These are phyloP conservation scores for Scaptomyza pallida DNA, from an alignment of 1,140 invertebrate genomes.

Conservation along the genomic window DNA sequence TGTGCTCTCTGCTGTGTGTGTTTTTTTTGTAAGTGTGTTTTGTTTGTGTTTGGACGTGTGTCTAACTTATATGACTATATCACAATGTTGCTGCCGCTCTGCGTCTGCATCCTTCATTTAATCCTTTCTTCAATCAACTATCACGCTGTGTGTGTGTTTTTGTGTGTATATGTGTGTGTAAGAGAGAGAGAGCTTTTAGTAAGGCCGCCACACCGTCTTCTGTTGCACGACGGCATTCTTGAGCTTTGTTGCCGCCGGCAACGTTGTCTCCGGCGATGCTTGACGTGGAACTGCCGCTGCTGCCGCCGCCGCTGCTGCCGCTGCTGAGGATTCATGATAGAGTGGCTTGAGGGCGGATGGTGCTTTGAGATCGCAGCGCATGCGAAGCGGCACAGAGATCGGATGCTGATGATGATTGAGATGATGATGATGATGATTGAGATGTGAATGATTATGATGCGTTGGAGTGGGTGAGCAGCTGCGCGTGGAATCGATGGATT, in stretches of 20 bases:
- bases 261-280: slow-evolving; percentile 85
- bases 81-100: slow-evolving; percentile 79
- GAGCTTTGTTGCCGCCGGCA: slow-evolving; percentile 82
- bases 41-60: slow-evolving; percentile 2
- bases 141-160: slow-evolving; percentile 47
- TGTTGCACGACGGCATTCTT: slow-evolving; percentile 85
- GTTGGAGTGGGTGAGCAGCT: slow-evolving; percentile 57
- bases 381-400: slow-evolving; percentile 45
- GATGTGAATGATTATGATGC: no score
- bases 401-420: slow-evolving; percentile 29
- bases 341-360: slow-evolving; percentile 85
- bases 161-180: not conserved
- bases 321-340: slow-evolving; percentile 69
- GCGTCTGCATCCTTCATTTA: slow-evolving; percentile 39
- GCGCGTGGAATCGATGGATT: slow-evolving; percentile 71
- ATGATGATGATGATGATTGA: no score
- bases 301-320: slow-evolving; percentile 20
- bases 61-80: slow-evolving; percentile 79
- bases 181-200: slow-evolving; percentile 84
- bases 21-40: not conserved
- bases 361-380: slow-evolving; percentile 87
- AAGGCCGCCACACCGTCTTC: slow-evolving; percentile 91
- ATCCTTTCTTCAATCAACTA: slow-evolving; percentile 40
- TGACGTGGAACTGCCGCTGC: slow-evolving; percentile 81
- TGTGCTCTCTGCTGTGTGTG: slow-evolving; percentile 15